Evolutionary conservation across 2,113 vertebrate species (phyloP).

Genomic region (Calidris pygmaea): DNA sequence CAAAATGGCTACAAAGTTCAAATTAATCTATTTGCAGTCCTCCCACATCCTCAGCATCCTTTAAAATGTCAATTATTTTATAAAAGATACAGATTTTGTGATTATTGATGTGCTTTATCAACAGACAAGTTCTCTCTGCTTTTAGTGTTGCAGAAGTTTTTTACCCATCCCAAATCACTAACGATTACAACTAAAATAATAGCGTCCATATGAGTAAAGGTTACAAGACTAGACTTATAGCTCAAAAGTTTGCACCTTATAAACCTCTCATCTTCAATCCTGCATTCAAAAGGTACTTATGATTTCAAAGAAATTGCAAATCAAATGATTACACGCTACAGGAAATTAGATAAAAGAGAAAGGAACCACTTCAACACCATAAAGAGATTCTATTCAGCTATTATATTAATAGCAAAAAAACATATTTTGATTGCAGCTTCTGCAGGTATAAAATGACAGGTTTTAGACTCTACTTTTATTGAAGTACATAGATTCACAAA

Average conservation of each 20-base stretch:
- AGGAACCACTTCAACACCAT: conserved; percentile 59
- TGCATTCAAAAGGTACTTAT: conserved; percentile 26
- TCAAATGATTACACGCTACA: conserved; percentile 45
- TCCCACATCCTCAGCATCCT: neutral
- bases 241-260: neutral
- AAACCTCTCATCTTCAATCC: conserved; percentile 6
- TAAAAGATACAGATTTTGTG: neutral
- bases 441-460: conserved; percentile 35
- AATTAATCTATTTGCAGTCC: neutral
- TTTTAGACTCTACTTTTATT: conserved; percentile 32
- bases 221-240: neutral
- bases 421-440: conserved; percentile 60
- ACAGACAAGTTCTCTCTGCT: neutral
- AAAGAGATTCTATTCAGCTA: conserved; percentile 55
- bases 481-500: neutral
- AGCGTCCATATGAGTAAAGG: neutral
- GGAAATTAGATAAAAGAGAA: conserved; percentile 51
- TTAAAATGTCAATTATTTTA: conserved; percentile 11
- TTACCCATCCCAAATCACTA: neutral
- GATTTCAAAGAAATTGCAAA: conserved; percentile 38
- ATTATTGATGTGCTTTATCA: neutral
- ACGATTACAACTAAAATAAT: neutral
- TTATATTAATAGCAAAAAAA: conserved; percentile 42
- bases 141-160: neutral
- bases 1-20: neutral